Evolutionary conservation across 1,140 invertebrate species (phyloP), one percentile per base, ranked within the genome.

Genomic region (Lepidotrigona ventralis): DNA sequence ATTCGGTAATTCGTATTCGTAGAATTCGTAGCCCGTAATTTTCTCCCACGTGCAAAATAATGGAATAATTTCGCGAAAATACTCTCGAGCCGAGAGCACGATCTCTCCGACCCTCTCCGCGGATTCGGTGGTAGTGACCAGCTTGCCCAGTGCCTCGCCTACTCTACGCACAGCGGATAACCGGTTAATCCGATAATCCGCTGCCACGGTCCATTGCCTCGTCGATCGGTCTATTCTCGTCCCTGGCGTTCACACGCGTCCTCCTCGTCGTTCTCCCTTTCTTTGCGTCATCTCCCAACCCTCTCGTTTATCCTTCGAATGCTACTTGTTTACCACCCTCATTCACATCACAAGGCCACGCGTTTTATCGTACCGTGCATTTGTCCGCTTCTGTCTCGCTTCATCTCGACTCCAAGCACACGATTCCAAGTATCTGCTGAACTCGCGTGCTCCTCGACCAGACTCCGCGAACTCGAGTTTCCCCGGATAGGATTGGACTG

Each of bases 121-220:
- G 86, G 90, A 87, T 84, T 79, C 46, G 64, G 80, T 69, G 29
- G 33, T 8, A 15, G 26, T 29, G n/a, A 63, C 26, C 64, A 33
- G 17, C 26, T 66, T 66, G 64, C 17, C 8, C 17, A 29, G 26
- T 29, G 19, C 26, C 64, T 29, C 19, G 64, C 64, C 26, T 71
- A 82, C 77, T 79, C 78, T 86, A 84, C 87, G 81, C 84, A 86
- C 71, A 60, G 54, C 68, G 83, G 79, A 84, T 84, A 89, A 83
- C 78, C 83, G 90, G 84, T 86, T 92, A 91, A 91, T 91, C 89
- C 89, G 87, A 92, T 92, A 91, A 92, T 92, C 91, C 84, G 79
- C 64, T 83, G 75, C 83, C 88, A 84, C 86, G 86, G 84, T 90
- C 88, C 89, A 90, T 91, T 90, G 88, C 81, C n/a, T 66, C 78